Evolutionary conservation across 2,113 vertebrate species (phyloP).

Genomic region (Corynorhinus townsendii): DNA sequence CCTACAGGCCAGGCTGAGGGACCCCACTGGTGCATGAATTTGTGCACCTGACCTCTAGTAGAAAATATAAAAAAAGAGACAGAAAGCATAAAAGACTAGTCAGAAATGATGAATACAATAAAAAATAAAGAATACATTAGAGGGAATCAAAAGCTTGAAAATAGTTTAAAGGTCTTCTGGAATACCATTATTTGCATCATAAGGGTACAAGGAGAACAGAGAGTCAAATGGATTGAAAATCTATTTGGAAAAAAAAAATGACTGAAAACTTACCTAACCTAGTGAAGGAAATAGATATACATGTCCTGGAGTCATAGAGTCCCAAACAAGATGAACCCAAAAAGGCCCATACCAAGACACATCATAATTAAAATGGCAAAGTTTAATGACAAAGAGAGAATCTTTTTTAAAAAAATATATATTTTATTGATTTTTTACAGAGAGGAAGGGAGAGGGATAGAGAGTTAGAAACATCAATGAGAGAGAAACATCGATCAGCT

Average conservation of each 20-base stretch:
- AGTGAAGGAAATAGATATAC: neutral
- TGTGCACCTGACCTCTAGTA: no score
- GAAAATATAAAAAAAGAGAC: neutral
- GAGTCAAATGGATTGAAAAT: neutral
- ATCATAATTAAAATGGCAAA: neutral
- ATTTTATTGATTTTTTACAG: no score
- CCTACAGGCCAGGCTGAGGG: no score
- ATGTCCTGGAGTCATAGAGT: neutral
- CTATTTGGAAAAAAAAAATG: neutral
- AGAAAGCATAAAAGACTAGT: neutral
- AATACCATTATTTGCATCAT: neutral
- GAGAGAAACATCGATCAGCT: no score
- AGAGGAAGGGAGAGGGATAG: no score
- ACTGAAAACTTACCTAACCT: neutral
- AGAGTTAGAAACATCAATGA: no score
- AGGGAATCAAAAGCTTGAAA: neutral
- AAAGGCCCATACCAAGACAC: neutral
- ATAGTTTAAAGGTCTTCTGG: neutral
- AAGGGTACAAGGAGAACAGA: neutral
- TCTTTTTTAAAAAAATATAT: no score
- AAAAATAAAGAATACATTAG: neutral
- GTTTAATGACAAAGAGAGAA: neutral
- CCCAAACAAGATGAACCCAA: neutral
- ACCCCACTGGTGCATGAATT: no score
- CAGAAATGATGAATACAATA: neutral